Base-by-base conservation (phyloP, 2,113 vertebrate species). In the Parus major region DNA sequence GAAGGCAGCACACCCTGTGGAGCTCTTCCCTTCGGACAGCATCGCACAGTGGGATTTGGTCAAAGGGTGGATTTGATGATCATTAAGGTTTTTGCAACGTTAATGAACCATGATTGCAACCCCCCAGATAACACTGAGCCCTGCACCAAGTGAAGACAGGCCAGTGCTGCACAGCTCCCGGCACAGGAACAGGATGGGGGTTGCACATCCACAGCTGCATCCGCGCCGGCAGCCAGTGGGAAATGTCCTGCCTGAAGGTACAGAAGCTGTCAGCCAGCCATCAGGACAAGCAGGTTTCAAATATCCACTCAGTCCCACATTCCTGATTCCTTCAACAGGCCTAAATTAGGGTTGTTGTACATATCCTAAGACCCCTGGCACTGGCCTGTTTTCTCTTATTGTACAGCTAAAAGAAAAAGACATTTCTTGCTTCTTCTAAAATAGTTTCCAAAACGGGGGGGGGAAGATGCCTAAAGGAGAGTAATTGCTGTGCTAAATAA, bases 401-500 rank as follows among this genome's bases (percentile, higher is more conserved):
- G 24, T 41, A 25, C 2, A 82, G 52, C 29, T 57, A 8, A 47
- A 56, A 66, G n/a, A 56, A 24, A 57, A 90, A 57, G 10, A n/a
- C 20, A 72, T 17, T 65, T 91, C 55, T 60, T 69, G 35, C 42
- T 76, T 27, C 73, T 92, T 44, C 53, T 81, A 28, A 82, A 68
- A 71, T 9, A 52, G 36, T 24, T 86, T 64, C 19, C 12, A 47
- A 64, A 39, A n/a, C n/a, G 4, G 41, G 42, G 4, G 35, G 42
- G 4, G 42, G 41, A 50, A 80, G 12, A 10, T 64, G 39, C 33
- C 49, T 87, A 66, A 70, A 39, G 21, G 49, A 87, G 31, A 61
- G 55, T 68, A 78, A 93, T 89, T 87, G 68, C 35, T 87, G 57
- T 79, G 27, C 36, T 92, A 76, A 87, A 53, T 35, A 85, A 85